Base-by-base conservation (phyloP, 2,113 vertebrate genomes). In the Tragelaphus scriptus region DNA sequence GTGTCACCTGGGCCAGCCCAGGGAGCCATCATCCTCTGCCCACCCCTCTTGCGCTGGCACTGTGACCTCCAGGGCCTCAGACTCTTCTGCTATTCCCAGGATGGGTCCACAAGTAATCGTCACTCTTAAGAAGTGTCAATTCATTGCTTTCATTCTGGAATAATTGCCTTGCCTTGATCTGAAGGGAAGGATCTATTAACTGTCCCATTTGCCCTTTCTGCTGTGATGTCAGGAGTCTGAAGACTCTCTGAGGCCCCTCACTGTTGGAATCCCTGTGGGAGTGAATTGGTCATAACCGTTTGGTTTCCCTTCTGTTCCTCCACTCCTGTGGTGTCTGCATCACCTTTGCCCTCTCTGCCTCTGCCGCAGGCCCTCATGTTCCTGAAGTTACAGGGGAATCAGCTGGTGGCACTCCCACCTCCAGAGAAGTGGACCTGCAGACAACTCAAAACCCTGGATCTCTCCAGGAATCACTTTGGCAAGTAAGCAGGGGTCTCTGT, bases 381-480 rank as follows among this genome's bases (percentile, higher is more conserved):
- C 36, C 94, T 99, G 98, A 99, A 98, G 98, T 90, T 99, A 56
- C 99, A 99, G 96, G 99, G 99, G 88, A 99, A 99, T 98, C 99
- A 99, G 79, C 98, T 99, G 71, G 58, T 92, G 44, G 63, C 98
- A 0, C 98, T 99, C 51, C 99, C 99, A 1, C 94, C 99, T 0
- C 98, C 99, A 59, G 99, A 98, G 77, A 99, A 99, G 96, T 99
- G 99, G 99, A 99, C 99, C 86, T 99, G 99, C 98, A 99, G 98
- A 11, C 98, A 98, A 19, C 99, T 99, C 61, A 99, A 99, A 98
- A 99, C 99, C 5, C 98, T 99, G n/a, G 99, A 99, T 98, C 99
- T 99, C 92, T 99, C 99, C 80, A 99, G 98, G 98, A 99, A 99
- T 98, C 99, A 99, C 53, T 99, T 99, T 77, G 99, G 99, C 92